Base-by-base conservation (phyloP, 2,113 vertebrate genomes). In the Orientallactaga bullata region DNA sequence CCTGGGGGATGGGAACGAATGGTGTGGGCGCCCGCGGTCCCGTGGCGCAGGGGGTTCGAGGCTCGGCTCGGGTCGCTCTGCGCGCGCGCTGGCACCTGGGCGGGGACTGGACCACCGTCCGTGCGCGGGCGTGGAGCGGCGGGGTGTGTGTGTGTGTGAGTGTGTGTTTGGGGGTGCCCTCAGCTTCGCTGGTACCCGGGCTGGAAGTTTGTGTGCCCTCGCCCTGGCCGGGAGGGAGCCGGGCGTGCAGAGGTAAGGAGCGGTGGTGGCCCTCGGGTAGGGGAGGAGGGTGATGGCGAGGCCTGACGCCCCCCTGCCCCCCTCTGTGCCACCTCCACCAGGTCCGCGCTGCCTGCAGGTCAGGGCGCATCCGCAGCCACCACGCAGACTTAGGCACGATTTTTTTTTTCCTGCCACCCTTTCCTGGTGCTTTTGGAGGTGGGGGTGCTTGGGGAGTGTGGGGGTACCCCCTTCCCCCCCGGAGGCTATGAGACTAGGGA, bases 191-290 rank as follows among this genome's bases (percentile, higher is more conserved):
- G 55, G 55, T 55, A 16, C 55, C 42, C 42, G 55, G 55, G 72
- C 42, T 92, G 94, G 86, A 97, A 97, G 96, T 97, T 96, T 93
- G 93, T 24, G 93, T 24, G 91, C 37, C 35, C 21, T 51, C 1
- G 80, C 58, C 72, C 65, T 66, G 32, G 47, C 60, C 55, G 5
- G 55, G 55, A 55, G 5, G 47, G 63, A 78, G 80, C 37, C 5
- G 26, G 73, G 87, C 73, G 28, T 35, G 91, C 66, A 1, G 68
- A 76, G 91, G 76, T 51, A 10, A 86, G 68, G 61, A n/a, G 71
- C 11, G 1, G 37, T 21, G 71, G 60, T 20, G 35, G 42, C 55
- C 42, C 42, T 16, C 2, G 15, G 4, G 0, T 37, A 15, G 55
- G 55, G 65, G 47, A 10, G 4, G 9, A 2, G 32, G 60, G 3